phyloP scores from a whole-genome alignment of 1,140 invertebrate species.

The Microplitis mediator region DNA sequence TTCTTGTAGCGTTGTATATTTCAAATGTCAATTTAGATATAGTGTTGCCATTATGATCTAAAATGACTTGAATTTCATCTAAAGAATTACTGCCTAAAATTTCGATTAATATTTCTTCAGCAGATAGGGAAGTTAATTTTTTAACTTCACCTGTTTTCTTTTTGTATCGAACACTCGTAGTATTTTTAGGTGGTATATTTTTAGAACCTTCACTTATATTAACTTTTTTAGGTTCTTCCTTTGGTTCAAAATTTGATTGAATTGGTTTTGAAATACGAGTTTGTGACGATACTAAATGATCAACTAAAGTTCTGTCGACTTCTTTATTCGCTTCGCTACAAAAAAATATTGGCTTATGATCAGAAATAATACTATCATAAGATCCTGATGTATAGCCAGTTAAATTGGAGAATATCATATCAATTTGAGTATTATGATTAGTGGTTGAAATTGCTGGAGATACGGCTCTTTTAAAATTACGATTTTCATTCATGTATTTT shows the following conservation, averaged over 20 bases:
- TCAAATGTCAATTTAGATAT: background rate
- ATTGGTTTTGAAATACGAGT: background rate
- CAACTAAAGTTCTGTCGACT: background rate
- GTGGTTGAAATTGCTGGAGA: background rate
- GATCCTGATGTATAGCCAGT: background rate
- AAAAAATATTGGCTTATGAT: conserved; percentile 1
- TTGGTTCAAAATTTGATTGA: background rate
- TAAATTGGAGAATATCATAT: background rate
- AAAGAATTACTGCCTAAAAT: too few species aligned
- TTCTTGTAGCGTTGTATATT: background rate
- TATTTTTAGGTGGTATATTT: background rate
- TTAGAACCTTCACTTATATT: background rate
- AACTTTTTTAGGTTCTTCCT: background rate
- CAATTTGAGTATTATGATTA: background rate
- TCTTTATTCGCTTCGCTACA: background rate
- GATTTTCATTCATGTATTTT: too few species aligned
- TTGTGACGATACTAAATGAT: background rate
- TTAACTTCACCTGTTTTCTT: too few species aligned
- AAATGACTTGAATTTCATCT: too few species aligned
- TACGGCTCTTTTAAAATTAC: too few species aligned
- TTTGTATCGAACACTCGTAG: too few species aligned
- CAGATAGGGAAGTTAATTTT: too few species aligned
- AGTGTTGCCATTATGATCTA: too few species aligned
- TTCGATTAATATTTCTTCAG: too few species aligned
- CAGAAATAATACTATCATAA: background rate